Base-by-base conservation (phyloP, 2,888 invertebrate genomes). In the Endomychus coccineus region DNA sequence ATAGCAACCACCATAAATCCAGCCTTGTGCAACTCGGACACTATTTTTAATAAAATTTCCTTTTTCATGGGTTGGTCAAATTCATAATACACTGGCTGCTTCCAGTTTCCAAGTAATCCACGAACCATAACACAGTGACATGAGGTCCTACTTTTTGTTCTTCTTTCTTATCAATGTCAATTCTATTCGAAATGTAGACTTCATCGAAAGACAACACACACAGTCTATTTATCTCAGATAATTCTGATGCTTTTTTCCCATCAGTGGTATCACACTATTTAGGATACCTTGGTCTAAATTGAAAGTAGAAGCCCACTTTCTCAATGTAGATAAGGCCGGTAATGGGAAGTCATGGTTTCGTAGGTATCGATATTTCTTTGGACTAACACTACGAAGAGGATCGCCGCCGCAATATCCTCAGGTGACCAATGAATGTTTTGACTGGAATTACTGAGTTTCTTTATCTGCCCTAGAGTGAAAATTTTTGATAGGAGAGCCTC, bases 1-100 rank as follows among this genome's bases (percentile, higher is more conserved):
- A 48, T 49, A 2, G 50, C 54, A 3, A 57, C 53, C 11, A 57
- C 55, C 17, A 46, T 39, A 41, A 49, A 58, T 6, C 40, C 40
- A 2, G 45, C 36, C 19, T 39, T 30, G 32, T 50, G 34, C 4
- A 56, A 34, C 11, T 43, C 23, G 3, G 17, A 33, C 17, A 54
- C 48, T 3, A 53, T 17, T 11, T 42, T 16, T 1, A 36, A 6
- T 14, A 51, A 38, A 39, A 55, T 32, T n/a, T 42, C 16, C 37
- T 45, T 35, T 12, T 54, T 56, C 30, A 59, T 50, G 39, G 50
- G 55, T 38, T 45, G 28, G 37, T 57, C 59, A 41, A 60, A 59
- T 10, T 39, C 44, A 9, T 48, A 29, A 30, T 38, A 54, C 14
- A 53, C 36, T 12, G 48, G 51, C 34, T 55, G 52, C 27, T 54